Conservation (phyloP, 37 sponge, comb jelly and placozoan genomes). For the Spongia lamella region DNA sequence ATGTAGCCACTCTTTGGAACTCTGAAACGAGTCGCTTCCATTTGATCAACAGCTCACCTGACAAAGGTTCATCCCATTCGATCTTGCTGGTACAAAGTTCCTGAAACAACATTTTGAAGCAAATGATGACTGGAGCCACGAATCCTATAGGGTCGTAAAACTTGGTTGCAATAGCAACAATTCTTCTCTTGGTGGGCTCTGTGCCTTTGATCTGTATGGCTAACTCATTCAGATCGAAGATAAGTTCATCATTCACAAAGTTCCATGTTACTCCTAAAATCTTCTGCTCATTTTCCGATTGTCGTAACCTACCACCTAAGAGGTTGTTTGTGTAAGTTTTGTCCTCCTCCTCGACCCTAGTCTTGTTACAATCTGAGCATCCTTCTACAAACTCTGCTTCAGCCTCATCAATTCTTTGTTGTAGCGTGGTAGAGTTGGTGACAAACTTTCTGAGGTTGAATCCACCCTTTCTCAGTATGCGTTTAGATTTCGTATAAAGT, state of each 20-base stretch:
- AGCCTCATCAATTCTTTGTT: slow-evolving; percentile 1
- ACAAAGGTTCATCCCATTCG: background rate
- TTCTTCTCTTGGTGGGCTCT: slow-evolving; percentile 43
- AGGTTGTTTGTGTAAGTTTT: no score
- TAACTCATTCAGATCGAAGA: slow-evolving; percentile 14
- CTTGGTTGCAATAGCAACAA: no score
- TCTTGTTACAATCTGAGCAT: no score
- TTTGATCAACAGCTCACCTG: background rate
- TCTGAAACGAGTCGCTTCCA: no score
- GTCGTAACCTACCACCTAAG: no score
- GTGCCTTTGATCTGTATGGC: background rate
- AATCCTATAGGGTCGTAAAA: background rate
- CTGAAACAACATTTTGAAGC: background rate
- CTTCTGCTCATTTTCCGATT: no score
- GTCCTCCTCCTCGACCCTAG: no score
- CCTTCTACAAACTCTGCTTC: no score
- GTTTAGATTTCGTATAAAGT: slow-evolving; percentile 12
- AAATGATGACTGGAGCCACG: background rate
- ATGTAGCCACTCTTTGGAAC: no score
- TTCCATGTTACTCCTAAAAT: slow-evolving; percentile 32
- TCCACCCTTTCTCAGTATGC: slow-evolving; percentile 27
- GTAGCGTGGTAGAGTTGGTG: slow-evolving; percentile 24
- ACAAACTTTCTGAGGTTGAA: slow-evolving; percentile 34
- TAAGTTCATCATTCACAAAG: background rate
- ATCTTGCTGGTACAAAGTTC: background rate